These are phyloP conservation scores for Pachypanchax playfairii DNA, from an alignment of 2,113 vertebrate species.

Conservation along the genomic window DNA sequence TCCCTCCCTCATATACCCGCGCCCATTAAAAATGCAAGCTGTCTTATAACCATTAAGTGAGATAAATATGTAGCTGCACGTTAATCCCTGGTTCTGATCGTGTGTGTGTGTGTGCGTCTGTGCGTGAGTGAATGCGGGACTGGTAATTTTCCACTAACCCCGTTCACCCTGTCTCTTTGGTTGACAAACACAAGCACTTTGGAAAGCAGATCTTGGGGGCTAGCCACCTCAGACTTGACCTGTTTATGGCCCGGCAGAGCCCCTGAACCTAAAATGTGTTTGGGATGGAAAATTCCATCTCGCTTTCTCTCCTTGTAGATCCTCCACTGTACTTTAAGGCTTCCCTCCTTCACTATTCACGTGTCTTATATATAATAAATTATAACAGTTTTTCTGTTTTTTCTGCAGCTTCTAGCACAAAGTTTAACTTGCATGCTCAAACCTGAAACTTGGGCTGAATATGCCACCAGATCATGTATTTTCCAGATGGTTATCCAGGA, in stretches of 20 bases:
- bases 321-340: constrained; percentile 43
- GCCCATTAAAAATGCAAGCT: constrained; percentile 76
- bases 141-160: constrained; percentile 83
- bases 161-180: constrained; percentile 42
- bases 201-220: constrained; percentile 68
- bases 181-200: constrained; percentile 73
- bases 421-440: constrained; percentile 17
- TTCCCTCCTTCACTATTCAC: constrained; percentile 17
- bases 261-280: constrained; percentile 67
- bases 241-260: constrained; percentile 74
- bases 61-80: constrained; percentile 69
- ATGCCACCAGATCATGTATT: constrained; percentile 11
- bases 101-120: constrained; percentile 38
- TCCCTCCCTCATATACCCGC: constrained; percentile 48
- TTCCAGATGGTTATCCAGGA: constrained; percentile 8
- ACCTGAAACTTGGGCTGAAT: constrained; percentile 19
- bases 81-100: constrained; percentile 48
- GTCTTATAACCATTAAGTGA: constrained; percentile 70
- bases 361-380: constrained; percentile 32
- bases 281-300: constrained; percentile 81
- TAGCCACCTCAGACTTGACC: constrained; percentile 55
- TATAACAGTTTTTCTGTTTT: constrained; percentile 14
- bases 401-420: constrained; percentile 23
- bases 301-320: constrained; percentile 49
- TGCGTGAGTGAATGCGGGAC: constrained; percentile 66